phyloP scores from a whole-genome alignment of 2,888 invertebrate species.

The Pristionchus mayeri region DNA sequence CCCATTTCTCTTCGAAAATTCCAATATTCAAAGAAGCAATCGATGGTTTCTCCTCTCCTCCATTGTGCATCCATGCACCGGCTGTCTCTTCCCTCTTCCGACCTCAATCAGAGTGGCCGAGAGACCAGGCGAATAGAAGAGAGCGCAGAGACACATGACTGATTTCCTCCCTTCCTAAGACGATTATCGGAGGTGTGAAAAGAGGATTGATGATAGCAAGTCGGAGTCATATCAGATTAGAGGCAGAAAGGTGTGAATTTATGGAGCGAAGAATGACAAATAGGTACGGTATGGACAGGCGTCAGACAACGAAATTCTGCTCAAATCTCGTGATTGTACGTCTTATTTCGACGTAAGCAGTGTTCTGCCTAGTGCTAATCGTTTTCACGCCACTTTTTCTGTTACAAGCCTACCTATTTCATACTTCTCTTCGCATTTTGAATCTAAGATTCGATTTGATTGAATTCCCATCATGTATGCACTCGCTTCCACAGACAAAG shows the following conservation, averaged over 20 bases:
- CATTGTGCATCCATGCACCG: no score
- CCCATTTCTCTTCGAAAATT: no score
- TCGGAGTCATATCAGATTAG: slow-evolving; percentile 32
- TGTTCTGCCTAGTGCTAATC: no score
- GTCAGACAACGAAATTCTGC: neutral
- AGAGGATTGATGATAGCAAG: slow-evolving; percentile 14
- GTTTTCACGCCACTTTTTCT: no score
- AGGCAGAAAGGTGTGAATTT: neutral
- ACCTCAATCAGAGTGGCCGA: neutral
- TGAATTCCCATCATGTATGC: no score
- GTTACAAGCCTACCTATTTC: no score
- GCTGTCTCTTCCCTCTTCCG: neutral
- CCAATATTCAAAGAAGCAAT: no score
- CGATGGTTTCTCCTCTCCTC: no score
- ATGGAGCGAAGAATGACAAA: neutral
- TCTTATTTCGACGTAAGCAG: neutral
- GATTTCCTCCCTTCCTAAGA: slow-evolving; percentile 5
- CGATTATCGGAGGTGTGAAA: slow-evolving; percentile 27
- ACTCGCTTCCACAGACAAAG: neutral
- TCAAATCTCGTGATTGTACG: neutral
- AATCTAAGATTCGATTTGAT: no score
- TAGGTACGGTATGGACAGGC: slow-evolving; percentile 28
- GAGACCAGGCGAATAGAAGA: neutral
- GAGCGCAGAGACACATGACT: neutral
- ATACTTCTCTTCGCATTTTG: no score